Percentiles rank a stretch among this genome's conserved stretches.
These are phyloP conservation scores for Nematolebias whitei DNA, from an alignment of 2,113 vertebrate species.

Conservation along the genomic window DNA sequence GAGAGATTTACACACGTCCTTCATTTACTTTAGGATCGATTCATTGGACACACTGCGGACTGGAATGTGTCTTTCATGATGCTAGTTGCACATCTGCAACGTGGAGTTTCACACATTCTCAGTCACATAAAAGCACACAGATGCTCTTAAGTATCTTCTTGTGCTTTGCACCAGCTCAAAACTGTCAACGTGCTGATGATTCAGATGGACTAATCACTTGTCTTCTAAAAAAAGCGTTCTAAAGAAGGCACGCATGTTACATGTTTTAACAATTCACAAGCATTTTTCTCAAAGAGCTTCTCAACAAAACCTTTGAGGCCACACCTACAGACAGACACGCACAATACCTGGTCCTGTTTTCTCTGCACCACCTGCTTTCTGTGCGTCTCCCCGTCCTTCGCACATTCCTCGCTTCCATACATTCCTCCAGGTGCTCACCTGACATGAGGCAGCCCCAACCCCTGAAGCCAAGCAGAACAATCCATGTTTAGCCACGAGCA, in stretches of 20 bases:
- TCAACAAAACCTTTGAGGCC: constrained; percentile 3
- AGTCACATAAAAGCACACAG: background rate
- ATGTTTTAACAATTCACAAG: background rate
- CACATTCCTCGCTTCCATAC: constrained; percentile 51
- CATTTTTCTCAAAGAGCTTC: background rate
- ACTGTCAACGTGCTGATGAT: background rate
- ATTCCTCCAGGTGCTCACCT: constrained; percentile 55
- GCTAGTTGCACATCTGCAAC: constrained; percentile 66
- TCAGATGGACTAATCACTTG: constrained; percentile 6
- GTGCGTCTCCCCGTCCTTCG: constrained; percentile 30
- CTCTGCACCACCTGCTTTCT: constrained; percentile 56
- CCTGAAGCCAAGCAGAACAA: constrained; percentile 17
- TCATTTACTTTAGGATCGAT: constrained; percentile 73
- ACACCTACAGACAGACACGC: constrained; percentile 17
- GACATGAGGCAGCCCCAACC: constrained; percentile 21
- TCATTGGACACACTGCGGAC: constrained; percentile 49
- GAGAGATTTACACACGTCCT: constrained; percentile 69
- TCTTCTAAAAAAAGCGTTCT: background rate
- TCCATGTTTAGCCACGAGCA: constrained; percentile 24
- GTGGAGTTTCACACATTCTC: constrained; percentile 49
- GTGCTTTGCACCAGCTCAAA: background rate
- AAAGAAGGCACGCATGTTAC: background rate
- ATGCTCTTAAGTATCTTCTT: constrained; percentile 3
- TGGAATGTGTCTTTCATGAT: constrained; percentile 73
- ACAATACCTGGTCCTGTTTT: background rate